These are phyloP conservation scores for Doris montereyensis DNA, from an alignment of 2,888 invertebrate genomes.

Conservation along the genomic window DNA sequence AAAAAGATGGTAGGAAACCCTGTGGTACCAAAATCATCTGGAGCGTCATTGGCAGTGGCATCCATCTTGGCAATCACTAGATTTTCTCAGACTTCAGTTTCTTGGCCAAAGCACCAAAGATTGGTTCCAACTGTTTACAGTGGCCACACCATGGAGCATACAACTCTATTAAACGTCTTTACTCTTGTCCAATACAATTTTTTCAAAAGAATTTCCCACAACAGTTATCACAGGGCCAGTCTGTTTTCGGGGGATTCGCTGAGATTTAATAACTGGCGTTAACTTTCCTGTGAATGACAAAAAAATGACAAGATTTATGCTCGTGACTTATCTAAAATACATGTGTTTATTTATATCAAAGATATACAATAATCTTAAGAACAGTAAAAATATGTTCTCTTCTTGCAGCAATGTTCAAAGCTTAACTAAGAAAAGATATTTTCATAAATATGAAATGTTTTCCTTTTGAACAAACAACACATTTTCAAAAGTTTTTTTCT, in stretches of 20 bases:
- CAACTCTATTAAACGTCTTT: constrained; percentile 77
- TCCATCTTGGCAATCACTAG: constrained; percentile 72
- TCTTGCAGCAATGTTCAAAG: too few relatives aligned
- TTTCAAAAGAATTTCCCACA: constrained; percentile 76
- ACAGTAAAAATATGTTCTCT: too few relatives aligned
- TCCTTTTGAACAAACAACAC: too few relatives aligned
- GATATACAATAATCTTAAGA: too few relatives aligned
- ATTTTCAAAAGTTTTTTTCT: too few relatives aligned
- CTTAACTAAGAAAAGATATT: too few relatives aligned
- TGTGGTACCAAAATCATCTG: constrained; percentile 69
- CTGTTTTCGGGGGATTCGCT: constrained; percentile 75
- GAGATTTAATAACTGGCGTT: constrained; percentile 75
- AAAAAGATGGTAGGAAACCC: constrained; percentile 76
- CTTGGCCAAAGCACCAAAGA: constrained; percentile 73
- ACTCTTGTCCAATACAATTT: constrained; percentile 73
- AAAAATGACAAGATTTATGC: too few relatives aligned
- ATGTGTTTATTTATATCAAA: too few relatives aligned
- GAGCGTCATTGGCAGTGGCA: constrained; percentile 75
- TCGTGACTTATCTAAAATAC: too few relatives aligned
- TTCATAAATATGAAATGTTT: too few relatives aligned
- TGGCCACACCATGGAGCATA: constrained; percentile 79
- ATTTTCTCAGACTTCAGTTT: constrained; percentile 65
- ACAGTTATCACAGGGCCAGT: constrained; percentile 75
- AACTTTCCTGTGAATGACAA: constrained; percentile 74
- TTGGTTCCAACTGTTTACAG: constrained; percentile 76